Percentiles rank a stretch among this genome's conserved stretches.
Evolutionary conservation across 53 echinoderm and acorn worm species (phyloP).

Genomic region (Stichopus horrens): DNA sequence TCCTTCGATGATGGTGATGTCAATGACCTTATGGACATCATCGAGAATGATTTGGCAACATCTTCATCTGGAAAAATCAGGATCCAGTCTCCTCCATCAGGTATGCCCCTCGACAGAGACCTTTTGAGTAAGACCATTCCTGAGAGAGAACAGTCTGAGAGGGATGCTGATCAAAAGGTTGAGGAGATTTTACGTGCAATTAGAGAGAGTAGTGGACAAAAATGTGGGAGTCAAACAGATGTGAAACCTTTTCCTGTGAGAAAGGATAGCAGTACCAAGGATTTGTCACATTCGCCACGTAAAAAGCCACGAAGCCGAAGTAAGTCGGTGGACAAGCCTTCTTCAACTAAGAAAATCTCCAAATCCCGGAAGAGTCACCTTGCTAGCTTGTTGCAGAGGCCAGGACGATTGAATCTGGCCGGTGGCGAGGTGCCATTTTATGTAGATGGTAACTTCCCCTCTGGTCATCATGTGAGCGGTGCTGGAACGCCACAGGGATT

Average conservation of each 20-base stretch:
- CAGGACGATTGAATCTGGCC: constrained; percentile 18
- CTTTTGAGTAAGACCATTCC: neutral
- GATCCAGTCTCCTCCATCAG: neutral
- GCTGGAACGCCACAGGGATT: neutral
- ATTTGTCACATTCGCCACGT: neutral
- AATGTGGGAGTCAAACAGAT: neutral
- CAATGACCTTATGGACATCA: constrained; percentile 38
- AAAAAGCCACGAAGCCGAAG: constrained; percentile 27
- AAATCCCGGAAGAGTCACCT: constrained; percentile 42
- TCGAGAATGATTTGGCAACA: constrained; percentile 39
- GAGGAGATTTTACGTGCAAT: constrained; percentile 48
- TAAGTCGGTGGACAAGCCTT: constrained; percentile 11
- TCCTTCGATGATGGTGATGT: constrained; percentile 36
- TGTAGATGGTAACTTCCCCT: constrained; percentile 2
- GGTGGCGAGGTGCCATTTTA: constrained; percentile 27
- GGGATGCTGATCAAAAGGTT: constrained; percentile 40
- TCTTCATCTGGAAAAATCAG: neutral
- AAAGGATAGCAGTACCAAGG: neutral
- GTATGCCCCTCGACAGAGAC: neutral
- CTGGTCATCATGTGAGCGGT: neutral
- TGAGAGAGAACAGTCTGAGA: constrained; percentile 25
- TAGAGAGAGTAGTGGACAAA: constrained; percentile 14
- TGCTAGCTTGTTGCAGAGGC: constrained; percentile 35
- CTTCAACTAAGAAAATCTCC: constrained; percentile 17
- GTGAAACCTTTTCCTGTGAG: neutral